Base-by-base conservation (phyloP, 2,113 vertebrate genomes). In the Chamaetylas fuelleborni region DNA sequence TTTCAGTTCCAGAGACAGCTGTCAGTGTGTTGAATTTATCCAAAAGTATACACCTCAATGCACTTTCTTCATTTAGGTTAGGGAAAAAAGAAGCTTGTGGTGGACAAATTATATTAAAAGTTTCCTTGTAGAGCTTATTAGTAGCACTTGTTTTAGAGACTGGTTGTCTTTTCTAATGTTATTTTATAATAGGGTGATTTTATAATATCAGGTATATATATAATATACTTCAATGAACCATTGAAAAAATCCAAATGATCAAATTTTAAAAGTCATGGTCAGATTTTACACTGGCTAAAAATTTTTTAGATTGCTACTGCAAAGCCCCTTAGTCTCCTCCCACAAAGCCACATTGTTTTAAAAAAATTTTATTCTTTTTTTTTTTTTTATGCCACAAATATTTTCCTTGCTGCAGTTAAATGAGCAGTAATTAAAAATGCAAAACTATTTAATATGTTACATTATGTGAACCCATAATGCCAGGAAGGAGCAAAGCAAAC, bases 391-490 rank as follows among this genome's bases (percentile, higher is more conserved):
- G 50, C 6, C 18, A 51, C 36, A 81, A 74, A n/a, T 20, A 9
- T 71, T 85, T 81, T 70, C 8, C 25, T 57, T 87, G 12, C 25
- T 74, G 28, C 29, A 74, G 40, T 36, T 33, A 83, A 83, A 91
- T 25, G 8, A 84, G 29, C 11, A 33, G 14, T 66, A 77, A 51
- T 66, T 64, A 48, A 85, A 93, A 81, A 67, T 13, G 19, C 12
- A 83, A 42, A 58, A 28, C 18, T 5, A 50, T 70, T 80, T 43
- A 65, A 6, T 28, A 40, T 13, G 16, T 42, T 73, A 54, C 12
- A 43, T 56, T 61, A 74, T 1, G 0, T 64, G 26, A 90, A 6
- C 34, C 54, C 0, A 0, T 28, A 72, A 94, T 90, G 8, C 28
- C 66, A 64, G 57, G 61, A 95, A 76, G 57, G 56, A 71, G 56